A percentile compares a stretch with the other conserved stretches of the same genome.
Conservation (phyloP, 2,888 invertebrate genomes). For the Nemoura dubitans region DNA sequence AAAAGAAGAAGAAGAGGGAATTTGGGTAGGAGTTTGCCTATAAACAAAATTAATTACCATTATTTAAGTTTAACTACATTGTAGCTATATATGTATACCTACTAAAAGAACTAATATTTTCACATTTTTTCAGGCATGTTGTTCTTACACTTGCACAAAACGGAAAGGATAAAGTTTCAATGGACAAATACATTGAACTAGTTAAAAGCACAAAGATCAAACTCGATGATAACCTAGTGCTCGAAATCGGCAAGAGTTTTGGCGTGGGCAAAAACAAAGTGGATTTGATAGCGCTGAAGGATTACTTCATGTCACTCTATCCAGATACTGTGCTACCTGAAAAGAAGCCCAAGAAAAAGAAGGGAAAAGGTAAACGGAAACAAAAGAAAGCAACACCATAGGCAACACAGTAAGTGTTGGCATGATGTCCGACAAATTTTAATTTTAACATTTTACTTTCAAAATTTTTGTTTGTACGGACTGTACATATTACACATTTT, state of each 20-base stretch:
- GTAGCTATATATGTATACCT: too few species aligned
- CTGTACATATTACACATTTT: too few species aligned
- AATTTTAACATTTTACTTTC: too few species aligned
- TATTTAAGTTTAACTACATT: too few species aligned
- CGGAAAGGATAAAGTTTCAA: conserved; percentile 51
- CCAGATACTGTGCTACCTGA: conserved; percentile 59
- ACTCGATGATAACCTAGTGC: conserved; percentile 57
- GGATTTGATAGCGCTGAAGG: conserved; percentile 58
- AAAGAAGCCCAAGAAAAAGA: conserved; percentile 55
- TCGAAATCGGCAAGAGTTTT: conserved; percentile 58
- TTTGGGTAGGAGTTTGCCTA: conserved; percentile 57
- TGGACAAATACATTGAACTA: conserved; percentile 55
- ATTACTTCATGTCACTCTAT: conserved; percentile 59
- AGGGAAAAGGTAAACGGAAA: conserved; percentile 43
- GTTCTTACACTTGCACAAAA: conserved; percentile 52
- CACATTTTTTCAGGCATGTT: conserved; percentile 48
- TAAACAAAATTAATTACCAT: too few species aligned
- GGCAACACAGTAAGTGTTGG: too few species aligned
- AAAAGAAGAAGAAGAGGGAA: conserved; percentile 58
- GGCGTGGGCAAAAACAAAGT: conserved; percentile 55
- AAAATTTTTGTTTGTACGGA: too few species aligned
- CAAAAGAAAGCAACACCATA: conserved; percentile 32
- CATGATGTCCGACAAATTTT: too few species aligned
- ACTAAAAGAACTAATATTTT: too few species aligned
- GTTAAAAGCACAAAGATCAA: conserved; percentile 57